phyloP scores from a whole-genome alignment of 2,888 invertebrate species.

The Leptinotarsa juncta region DNA sequence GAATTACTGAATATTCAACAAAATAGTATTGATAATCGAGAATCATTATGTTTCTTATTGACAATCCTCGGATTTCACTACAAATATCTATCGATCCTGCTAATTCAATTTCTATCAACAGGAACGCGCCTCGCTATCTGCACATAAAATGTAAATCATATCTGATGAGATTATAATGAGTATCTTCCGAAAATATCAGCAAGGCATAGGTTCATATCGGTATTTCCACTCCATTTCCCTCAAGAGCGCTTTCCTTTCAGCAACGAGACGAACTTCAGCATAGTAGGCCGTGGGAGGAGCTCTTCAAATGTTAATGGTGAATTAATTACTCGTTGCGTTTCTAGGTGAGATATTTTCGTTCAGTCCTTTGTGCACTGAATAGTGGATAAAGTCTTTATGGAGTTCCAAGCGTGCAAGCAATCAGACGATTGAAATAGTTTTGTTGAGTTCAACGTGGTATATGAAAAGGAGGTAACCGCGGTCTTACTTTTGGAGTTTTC shows the following conservation, averaged over 20 bases:
- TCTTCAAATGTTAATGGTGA: slow-evolving; percentile 54
- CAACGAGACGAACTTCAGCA: slow-evolving; percentile 44
- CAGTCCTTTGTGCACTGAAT: slow-evolving; percentile 19
- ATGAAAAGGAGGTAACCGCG: not conserved
- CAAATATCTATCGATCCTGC: slow-evolving; percentile 19
- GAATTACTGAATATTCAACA: not conserved
- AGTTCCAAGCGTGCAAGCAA: not conserved
- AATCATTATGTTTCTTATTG: not conserved
- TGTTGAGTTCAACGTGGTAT: not conserved
- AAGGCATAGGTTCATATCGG: slow-evolving; percentile 51
- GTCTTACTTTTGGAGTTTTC: not conserved
- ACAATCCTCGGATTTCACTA: slow-evolving; percentile 9
- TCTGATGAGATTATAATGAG: slow-evolving; percentile 59
- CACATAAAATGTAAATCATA: slow-evolving; percentile 47
- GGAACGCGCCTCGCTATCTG: slow-evolving; percentile 10
- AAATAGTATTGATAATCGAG: not conserved
- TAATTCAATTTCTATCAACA: slow-evolving; percentile 25
- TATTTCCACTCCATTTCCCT: slow-evolving; percentile 56
- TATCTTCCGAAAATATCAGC: slow-evolving; percentile 54
- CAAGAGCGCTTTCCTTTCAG: slow-evolving; percentile 49
- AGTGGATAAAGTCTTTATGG: slow-evolving; percentile 8
- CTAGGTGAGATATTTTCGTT: slow-evolving; percentile 35
- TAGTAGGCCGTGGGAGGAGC: slow-evolving; percentile 43
- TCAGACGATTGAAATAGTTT: slow-evolving; percentile 3
- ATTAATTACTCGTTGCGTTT: slow-evolving; percentile 48